Percentiles rank a stretch among this genome's conserved stretches.
Evolutionary conservation across 1,140 invertebrate species (phyloP).

Genomic region (Drosophila repleta): DNA sequence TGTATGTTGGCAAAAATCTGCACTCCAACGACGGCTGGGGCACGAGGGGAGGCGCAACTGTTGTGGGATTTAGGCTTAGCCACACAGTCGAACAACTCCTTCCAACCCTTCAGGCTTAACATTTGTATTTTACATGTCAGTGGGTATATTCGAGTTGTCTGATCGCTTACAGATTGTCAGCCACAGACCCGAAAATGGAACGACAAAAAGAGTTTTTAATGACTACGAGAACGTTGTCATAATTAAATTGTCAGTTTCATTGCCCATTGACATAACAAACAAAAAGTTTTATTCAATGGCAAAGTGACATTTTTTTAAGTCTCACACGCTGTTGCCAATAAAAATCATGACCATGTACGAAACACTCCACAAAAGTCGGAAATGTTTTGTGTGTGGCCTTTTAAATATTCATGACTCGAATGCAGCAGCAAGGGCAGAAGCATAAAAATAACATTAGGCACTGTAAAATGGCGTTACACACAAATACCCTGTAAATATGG

Average conservation of each 20-base stretch:
- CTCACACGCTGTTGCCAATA: conserved; percentile 41
- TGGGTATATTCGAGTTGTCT: conserved; percentile 74
- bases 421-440: conserved; percentile 22
- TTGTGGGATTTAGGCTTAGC: conserved; percentile 44
- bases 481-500: not conserved
- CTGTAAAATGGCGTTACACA: not conserved
- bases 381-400: conserved; percentile 35
- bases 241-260: conserved; percentile 77
- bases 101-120: not conserved
- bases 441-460: conserved; percentile 11
- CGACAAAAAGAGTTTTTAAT: conserved; percentile 59
- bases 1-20: conserved; percentile 49
- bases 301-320: conserved; percentile 27
- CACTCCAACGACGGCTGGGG: conserved; percentile 30
- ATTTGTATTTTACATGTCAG: conserved; percentile 57
- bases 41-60: not conserved
- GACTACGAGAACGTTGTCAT: conserved; percentile 55
- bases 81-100: conserved; percentile 3
- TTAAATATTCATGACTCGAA: conserved; percentile 79
- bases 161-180: conserved; percentile 73
- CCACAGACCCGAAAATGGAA: conserved; percentile 38
- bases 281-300: conserved; percentile 59
- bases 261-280: conserved; percentile 43
- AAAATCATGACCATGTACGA: conserved; percentile 56
- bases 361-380: conserved; percentile 5